Evolutionary conservation across 2,797 vertebrate species (phyloP).

Genomic region (Molossus molossus): DNA sequence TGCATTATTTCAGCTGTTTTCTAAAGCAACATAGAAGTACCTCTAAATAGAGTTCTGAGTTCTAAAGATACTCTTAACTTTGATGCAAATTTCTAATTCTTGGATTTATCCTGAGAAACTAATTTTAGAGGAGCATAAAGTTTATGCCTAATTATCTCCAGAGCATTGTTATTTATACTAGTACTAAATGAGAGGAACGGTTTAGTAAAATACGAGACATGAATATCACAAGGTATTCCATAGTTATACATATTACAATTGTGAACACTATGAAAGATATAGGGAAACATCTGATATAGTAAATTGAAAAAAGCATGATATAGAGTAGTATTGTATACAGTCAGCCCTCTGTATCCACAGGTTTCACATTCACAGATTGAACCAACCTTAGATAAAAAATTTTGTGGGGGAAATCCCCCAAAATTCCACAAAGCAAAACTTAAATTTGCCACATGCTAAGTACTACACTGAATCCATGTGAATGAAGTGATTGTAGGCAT

Average conservation of each 20-base stretch:
- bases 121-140: conserved; percentile 43
- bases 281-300: neutral
- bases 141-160: conserved; percentile 1
- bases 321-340: neutral
- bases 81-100: conserved; percentile 63
- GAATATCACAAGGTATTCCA: neutral
- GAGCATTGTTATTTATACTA: neutral
- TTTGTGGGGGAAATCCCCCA: neutral
- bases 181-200: conserved; percentile 24
- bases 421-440: neutral
- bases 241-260: neutral
- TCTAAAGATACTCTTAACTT: conserved; percentile 62
- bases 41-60: conserved; percentile 16
- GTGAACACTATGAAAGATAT: neutral
- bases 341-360: neutral
- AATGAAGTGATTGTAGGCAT: neutral
- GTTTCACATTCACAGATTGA: neutral
- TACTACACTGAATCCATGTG: neutral
- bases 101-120: conserved; percentile 48
- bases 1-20: conserved; percentile 8
- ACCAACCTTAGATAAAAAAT: neutral
- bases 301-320: conserved; percentile 47
- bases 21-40: neutral
- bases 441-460: neutral
- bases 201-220: conserved; percentile 9